phyloP scores from a whole-genome alignment of 2,113 vertebrate species.

The Rhinoptilus africanus region DNA sequence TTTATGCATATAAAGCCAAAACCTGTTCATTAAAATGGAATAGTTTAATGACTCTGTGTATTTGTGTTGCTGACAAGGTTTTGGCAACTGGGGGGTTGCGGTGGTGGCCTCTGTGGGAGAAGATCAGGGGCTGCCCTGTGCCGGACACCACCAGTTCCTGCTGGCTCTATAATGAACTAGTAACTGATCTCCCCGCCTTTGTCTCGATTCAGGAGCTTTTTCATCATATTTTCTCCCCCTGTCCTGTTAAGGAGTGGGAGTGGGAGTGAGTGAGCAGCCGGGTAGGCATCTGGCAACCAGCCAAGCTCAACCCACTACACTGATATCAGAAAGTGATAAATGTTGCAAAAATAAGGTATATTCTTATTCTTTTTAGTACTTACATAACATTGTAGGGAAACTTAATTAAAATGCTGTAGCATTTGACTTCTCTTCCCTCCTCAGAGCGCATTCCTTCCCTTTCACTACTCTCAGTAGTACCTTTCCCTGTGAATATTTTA shows the following conservation, averaged over 20 bases:
- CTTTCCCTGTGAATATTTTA: background rate
- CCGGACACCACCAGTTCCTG: background rate
- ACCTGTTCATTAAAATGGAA: background rate
- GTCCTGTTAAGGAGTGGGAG: background rate
- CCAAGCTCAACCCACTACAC: background rate
- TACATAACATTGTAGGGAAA: background rate
- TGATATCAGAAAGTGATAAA: background rate
- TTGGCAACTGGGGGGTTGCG: background rate
- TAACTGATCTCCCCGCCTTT: background rate
- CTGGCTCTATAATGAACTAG: background rate
- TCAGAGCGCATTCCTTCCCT: background rate
- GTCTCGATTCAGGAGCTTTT: background rate
- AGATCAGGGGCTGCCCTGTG: background rate
- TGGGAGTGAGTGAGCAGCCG: background rate
- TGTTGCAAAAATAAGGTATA: background rate
- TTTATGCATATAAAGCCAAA: background rate
- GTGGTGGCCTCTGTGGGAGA: background rate
- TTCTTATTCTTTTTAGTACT: background rate
- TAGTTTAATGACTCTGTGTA: background rate
- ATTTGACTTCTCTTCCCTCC: background rate
- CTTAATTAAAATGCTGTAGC: background rate
- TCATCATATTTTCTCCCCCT: background rate
- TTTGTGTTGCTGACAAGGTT: background rate
- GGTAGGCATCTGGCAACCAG: background rate
- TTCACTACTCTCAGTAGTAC: background rate